Evolutionary conservation across 2,888 invertebrate species (phyloP).

Genomic region (Eupeodes latifasciatus): DNA sequence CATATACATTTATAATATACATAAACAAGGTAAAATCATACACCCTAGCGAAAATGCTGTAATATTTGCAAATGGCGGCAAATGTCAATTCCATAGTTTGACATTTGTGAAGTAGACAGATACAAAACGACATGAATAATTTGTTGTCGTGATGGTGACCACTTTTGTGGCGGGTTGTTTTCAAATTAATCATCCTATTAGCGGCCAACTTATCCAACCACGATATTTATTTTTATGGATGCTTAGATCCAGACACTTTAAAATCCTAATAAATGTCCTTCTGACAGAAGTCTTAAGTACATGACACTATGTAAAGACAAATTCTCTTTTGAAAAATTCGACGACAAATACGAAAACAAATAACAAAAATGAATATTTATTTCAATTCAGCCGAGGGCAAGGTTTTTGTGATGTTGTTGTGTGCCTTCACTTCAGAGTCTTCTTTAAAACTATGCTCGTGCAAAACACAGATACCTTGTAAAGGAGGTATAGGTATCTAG

Average conservation of each 20-base stretch:
- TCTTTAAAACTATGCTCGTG: slow-evolving; percentile 5
- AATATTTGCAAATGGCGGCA: too few species aligned
- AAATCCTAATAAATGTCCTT: slow-evolving; percentile 69
- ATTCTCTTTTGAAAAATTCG: slow-evolving; percentile 34
- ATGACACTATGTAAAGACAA: slow-evolving; percentile 53
- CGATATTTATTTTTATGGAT: slow-evolving; percentile 29
- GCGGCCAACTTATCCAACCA: not conserved
- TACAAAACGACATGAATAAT: too few species aligned
- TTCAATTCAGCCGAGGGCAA: slow-evolving; percentile 42
- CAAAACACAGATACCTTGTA: not conserved
- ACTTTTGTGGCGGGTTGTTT: not conserved
- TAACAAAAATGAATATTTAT: slow-evolving; percentile 35
- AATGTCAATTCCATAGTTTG: too few species aligned
- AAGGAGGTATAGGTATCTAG: not conserved
- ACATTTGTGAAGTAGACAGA: too few species aligned
- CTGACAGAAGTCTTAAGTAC: slow-evolving; percentile 23
- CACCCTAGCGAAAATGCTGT: too few species aligned
- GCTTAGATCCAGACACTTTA: slow-evolving; percentile 29
- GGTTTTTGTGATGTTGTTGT: slow-evolving; percentile 8
- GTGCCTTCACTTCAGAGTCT: slow-evolving; percentile 24
- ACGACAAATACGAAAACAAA: not conserved
- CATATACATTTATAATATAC: too few species aligned
- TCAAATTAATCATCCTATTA: slow-evolving; percentile 42
- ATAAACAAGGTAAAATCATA: too few species aligned
- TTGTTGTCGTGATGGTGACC: too few species aligned